Evolutionary conservation across 2,113 vertebrate genomes (phyloP), one percentile per base, ranked within the genome.

Genomic region (Pterophyllum scalare): DNA sequence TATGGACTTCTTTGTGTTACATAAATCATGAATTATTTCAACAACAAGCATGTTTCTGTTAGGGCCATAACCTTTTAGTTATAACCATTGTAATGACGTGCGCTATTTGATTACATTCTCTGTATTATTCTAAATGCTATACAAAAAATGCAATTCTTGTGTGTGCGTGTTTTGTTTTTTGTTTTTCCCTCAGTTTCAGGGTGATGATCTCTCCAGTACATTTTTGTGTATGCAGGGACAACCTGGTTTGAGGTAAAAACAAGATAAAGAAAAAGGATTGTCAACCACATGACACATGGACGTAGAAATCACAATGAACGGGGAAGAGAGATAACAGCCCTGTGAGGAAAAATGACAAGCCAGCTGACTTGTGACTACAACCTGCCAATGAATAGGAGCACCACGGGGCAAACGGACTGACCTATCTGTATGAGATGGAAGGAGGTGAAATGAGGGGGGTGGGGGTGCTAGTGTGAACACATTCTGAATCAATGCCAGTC

Each of bases 401-500:
- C 67, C 5, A 13, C 52, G 19, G 65, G 74, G 74, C 61, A 87
- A 87, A 88, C 52, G 75, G 79, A 87, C 65, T 87, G 84, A 92
- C 82, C 81, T 59, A 74, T 87, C 35, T 83, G 80, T 81, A 85
- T 38, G 77, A 75, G 64, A 91, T 65, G 58, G 67, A 75, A 64
- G 74, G 54, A 79, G 40, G 24, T 72, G 67, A 84, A 85, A 76
- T n/a, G 17, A 40, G 76, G 12, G 33, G 24, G 38, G 58, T 1
- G 43, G 64, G 24, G 46, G 14, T 14, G 64, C 3, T 3, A 31
- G 58, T 12, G 19, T 31, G 40, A 87, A 58, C 22, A 59, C 76
- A 75, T 76, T 10, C 59, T 81, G 80, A 87, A 83, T 78, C 33
- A 28, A 60, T 76, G 75, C 75, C 67, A 80, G 49, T 33, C 54